Percentiles rank a stretch among this genome's conserved stretches.
Evolutionary conservation across 2,113 vertebrate species (phyloP).

Genomic region (Hystrix cristata): DNA sequence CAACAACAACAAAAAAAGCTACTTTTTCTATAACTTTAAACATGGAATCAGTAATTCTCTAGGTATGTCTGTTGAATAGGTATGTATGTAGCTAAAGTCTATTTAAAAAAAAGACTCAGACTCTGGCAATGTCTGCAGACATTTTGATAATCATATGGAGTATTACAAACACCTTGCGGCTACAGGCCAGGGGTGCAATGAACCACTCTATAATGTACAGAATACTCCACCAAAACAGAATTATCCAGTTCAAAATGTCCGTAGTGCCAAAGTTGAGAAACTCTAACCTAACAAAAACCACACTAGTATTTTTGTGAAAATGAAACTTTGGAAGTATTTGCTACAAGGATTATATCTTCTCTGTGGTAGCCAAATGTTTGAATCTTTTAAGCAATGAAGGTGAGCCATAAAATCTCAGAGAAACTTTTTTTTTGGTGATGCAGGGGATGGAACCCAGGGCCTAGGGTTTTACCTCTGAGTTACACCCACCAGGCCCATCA

Average conservation of each 20-base stretch:
- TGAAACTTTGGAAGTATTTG: not conserved
- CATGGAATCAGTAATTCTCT: not conserved
- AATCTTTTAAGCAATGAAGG: slow-evolving; percentile 37
- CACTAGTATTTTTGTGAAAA: slow-evolving; percentile 20
- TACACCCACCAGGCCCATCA: not conserved
- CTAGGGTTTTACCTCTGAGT: not conserved
- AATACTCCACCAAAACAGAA: not conserved
- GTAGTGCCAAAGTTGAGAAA: not conserved
- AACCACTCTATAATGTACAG: not conserved
- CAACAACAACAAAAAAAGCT: not conserved
- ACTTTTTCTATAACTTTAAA: slow-evolving; percentile 10
- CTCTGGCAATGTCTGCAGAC: not conserved
- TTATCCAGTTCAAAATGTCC: not conserved
- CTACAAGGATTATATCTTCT: not conserved
- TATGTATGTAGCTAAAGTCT: not conserved
- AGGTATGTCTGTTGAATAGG: not conserved
- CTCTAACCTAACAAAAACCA: not conserved
- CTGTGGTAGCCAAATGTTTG: not conserved
- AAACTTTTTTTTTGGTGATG: not conserved
- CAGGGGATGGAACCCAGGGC: not conserved
- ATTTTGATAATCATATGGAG: not conserved
- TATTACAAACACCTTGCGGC: not conserved
- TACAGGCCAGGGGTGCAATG: not conserved
- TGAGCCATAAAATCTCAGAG: slow-evolving; percentile 10
- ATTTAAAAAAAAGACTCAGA: not conserved